Evolutionary conservation across 2,888 invertebrate species (phyloP), one percentile per base, ranked within the genome.

Genomic region (Spisula subtruncata): DNA sequence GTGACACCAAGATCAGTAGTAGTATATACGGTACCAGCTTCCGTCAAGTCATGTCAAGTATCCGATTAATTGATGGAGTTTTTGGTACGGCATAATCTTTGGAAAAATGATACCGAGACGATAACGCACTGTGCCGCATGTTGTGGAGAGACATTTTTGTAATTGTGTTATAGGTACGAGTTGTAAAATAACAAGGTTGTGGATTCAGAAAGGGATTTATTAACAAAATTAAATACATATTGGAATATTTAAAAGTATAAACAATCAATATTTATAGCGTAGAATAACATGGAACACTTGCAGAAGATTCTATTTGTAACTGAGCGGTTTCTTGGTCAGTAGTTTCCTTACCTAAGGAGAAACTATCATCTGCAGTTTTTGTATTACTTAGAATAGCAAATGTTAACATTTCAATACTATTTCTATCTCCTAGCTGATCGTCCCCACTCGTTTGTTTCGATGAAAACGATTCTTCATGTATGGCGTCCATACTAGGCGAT

Each of bases 401-500:
- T 35, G 87, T 88, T 32, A 80, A 60, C 46, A 83, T 54, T 46
- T 83, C 83, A 35, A 88, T 60, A 25, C 83, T 66, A 20, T 88
- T 48, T 56, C 79, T 88, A 18, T 35, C 75, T 12, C 32, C 35
- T 16, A 16, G 0, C 14, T 18, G 32, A 0, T 75, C 75, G 29
- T 88, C 83, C 12, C 35, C 51, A n/a, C 41, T 18, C 0, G 60
- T 51, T 20, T 20, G 32, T 29, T 48, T 41, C 8, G 71, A 46
- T n/a, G 35, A 20, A 14, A 66, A 20, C 1, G 88, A 82, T 54
- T 91, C 90, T 54, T 92, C 92, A 20, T 87, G 80, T 8, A 92
- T 92, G 0, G 91, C 91, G 10, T 91, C 88, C 80, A 90, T 90
- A 75, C 89, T 91, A 0, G 90, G 89, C 18, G 88, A 79, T 8